Evolutionary conservation across 2,113 vertebrate species (phyloP).

Genomic region (Platycercus adscitus): DNA sequence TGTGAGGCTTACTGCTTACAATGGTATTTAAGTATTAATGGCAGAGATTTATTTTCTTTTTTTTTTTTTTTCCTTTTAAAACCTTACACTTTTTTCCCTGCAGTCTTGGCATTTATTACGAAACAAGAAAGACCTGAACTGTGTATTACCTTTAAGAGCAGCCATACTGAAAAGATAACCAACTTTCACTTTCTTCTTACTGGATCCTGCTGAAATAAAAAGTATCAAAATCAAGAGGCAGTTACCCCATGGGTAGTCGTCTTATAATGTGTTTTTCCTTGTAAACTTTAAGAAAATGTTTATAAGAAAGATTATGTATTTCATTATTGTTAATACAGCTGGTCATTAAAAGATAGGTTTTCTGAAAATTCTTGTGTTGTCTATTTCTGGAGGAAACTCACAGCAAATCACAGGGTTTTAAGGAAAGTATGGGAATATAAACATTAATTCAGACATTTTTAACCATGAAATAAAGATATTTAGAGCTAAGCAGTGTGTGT

Average conservation of each 20-base stretch:
- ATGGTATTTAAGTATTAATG: not conserved
- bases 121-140: constrained; percentile 85
- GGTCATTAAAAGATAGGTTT: constrained; percentile 53
- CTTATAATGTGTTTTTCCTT: constrained; percentile 49
- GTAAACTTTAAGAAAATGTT: constrained; percentile 71
- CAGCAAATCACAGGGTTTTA: constrained; percentile 30
- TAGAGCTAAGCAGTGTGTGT: not conserved
- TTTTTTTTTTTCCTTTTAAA: not conserved
- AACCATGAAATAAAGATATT: not conserved
- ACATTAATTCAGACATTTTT: not conserved
- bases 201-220: constrained; percentile 61
- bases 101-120: constrained; percentile 84
- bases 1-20: not conserved
- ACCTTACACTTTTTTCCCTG: not conserved
- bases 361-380: constrained; percentile 61
- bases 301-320: constrained; percentile 72
- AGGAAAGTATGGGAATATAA: constrained; percentile 47
- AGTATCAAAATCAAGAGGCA: constrained; percentile 45
- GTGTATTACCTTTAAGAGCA: constrained; percentile 82
- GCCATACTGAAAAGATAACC: constrained; percentile 75
- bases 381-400: constrained; percentile 49
- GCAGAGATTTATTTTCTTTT: not conserved
- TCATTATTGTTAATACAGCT: constrained; percentile 72
- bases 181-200: constrained; percentile 8
- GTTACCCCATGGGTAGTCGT: constrained; percentile 32